Evolutionary conservation across 2,888 invertebrate species (phyloP).

Genomic region (Dynastes tityus): DNA sequence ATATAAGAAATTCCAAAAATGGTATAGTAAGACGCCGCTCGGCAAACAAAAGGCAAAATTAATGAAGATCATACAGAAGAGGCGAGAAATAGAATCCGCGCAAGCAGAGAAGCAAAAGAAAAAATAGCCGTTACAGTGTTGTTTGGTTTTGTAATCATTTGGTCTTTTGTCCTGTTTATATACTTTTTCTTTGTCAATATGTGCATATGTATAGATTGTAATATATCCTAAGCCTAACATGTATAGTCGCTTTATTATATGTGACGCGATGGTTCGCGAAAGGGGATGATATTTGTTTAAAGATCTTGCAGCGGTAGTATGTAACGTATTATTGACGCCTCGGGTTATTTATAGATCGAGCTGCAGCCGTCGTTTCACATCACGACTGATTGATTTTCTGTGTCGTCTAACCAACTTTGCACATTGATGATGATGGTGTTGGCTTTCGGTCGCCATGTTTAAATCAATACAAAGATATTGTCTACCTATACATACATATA

Average conservation of each 20-base stretch:
- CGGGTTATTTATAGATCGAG: conserved; percentile 63
- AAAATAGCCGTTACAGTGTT: conserved; percentile 31
- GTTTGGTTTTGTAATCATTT: conserved; percentile 14
- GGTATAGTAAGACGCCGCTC: conserved; percentile 69
- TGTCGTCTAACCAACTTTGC: conserved; percentile 51
- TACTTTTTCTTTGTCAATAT: background rate
- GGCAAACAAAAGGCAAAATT: conserved; percentile 65
- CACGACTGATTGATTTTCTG: conserved; percentile 58
- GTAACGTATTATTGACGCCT: conserved; percentile 58
- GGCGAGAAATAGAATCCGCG: conserved; percentile 60
- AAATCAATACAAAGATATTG: conserved; percentile 11
- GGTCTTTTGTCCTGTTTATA: background rate
- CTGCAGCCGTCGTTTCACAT: conserved; percentile 67
- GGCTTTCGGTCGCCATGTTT: conserved; percentile 27
- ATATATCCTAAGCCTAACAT: conserved; percentile 16
- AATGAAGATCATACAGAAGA: conserved; percentile 54
- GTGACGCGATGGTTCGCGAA: conserved; percentile 2
- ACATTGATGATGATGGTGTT: conserved; percentile 37
- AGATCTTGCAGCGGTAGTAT: conserved; percentile 33
- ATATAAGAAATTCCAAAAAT: conserved; percentile 71
- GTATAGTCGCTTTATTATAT: conserved; percentile 1
- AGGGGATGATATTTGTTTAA: conserved; percentile 25
- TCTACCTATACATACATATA: background rate
- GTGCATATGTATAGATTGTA: conserved; percentile 12
- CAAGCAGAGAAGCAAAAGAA: conserved; percentile 61